phyloP scores from a whole-genome alignment of 2,113 vertebrate genomes.

The Ochotona curzoniae region DNA sequence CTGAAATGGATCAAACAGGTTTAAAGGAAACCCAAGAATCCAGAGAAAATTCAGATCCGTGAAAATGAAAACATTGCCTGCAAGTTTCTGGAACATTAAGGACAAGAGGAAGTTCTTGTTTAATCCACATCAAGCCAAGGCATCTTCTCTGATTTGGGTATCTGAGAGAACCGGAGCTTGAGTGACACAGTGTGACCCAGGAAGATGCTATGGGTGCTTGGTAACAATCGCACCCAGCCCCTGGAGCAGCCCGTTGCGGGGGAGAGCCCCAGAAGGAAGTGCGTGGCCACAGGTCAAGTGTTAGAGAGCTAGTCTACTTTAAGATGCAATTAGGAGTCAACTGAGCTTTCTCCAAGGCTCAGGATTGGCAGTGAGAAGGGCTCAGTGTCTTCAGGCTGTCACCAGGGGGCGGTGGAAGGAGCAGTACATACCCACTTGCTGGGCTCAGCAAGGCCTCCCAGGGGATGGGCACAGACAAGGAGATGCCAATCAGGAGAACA shows the following conservation, averaged over 20 bases:
- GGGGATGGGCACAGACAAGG: not conserved
- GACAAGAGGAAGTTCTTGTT: not conserved
- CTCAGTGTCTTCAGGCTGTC: too few relatives aligned
- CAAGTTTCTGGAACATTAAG: not conserved
- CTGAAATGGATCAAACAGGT: not conserved
- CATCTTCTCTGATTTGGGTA: too few relatives aligned
- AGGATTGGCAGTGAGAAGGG: not conserved
- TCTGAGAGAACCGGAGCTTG: too few relatives aligned
- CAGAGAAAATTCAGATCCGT: not conserved
- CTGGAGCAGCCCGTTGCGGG: not conserved
- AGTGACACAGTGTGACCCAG: too few relatives aligned
- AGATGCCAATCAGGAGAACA: not conserved
- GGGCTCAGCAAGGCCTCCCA: too few relatives aligned
- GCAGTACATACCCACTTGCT: rapidly evolving
- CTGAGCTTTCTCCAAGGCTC: not conserved
- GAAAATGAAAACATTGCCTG: not conserved
- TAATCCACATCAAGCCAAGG: too few relatives aligned
- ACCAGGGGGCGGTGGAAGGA: not conserved
- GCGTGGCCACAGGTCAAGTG: rapidly evolving
- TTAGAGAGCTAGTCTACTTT: not conserved
- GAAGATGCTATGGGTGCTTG: too few relatives aligned
- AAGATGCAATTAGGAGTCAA: not conserved
- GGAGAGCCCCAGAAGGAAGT: not conserved
- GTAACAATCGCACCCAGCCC: too few relatives aligned
- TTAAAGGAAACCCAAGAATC: not conserved